Conservation (phyloP, 1,140 invertebrate species). For the Danaus melanippus region DNA sequence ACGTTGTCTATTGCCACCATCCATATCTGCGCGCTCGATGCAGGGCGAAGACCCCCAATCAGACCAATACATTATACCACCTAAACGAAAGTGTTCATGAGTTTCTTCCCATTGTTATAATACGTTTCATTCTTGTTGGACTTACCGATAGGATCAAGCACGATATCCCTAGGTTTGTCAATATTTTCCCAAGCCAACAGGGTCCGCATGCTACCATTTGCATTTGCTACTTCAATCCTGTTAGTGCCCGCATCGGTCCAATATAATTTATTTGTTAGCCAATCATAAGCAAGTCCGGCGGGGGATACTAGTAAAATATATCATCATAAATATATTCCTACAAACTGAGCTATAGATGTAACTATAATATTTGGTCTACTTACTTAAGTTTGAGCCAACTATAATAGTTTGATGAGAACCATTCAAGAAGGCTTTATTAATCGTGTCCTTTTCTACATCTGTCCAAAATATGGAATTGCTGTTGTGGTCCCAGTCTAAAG, state of each 20-base stretch:
- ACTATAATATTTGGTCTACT: constrained; percentile 20
- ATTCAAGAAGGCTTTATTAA: constrained; percentile 84
- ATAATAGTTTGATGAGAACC: constrained; percentile 83
- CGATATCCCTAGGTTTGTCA: constrained; percentile 88
- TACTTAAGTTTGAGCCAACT: constrained; percentile 78
- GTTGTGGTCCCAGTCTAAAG: constrained; percentile 86
- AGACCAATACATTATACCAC: constrained; percentile 88
- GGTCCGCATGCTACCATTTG: constrained; percentile 83
- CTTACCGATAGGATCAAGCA: constrained; percentile 82
- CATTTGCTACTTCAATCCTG: constrained; percentile 86
- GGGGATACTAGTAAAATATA: constrained; percentile 73
- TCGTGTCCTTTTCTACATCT: constrained; percentile 86
- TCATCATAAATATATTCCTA: background rate
- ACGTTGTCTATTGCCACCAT: constrained; percentile 80
- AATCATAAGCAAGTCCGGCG: constrained; percentile 86
- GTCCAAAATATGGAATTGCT: constrained; percentile 90
- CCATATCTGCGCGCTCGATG: constrained; percentile 91
- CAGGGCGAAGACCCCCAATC: constrained; percentile 88
- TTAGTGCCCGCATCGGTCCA: constrained; percentile 90
- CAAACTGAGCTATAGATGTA: background rate
- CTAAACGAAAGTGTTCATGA: constrained; percentile 44
- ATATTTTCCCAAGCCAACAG: constrained; percentile 86
- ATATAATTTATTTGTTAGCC: constrained; percentile 89
- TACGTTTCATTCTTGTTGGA: background rate
- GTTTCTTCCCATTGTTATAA: background rate